Evolutionary conservation across 2,888 invertebrate genomes (phyloP), one percentile per base, ranked within the genome.

Genomic region (Sialis fuliginosa): DNA sequence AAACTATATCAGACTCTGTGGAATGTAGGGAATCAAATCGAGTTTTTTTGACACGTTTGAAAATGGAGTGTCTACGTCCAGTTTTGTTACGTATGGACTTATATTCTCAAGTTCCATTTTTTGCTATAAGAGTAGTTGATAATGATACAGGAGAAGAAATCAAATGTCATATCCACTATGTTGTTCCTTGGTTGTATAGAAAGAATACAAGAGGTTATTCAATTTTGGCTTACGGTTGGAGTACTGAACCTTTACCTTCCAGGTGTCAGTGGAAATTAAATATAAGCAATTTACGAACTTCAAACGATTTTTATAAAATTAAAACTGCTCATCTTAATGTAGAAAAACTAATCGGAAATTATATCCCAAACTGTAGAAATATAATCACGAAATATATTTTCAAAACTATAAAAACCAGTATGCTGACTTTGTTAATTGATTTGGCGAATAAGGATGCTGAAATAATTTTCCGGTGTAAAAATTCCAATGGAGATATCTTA

Each of bases 191-290:
- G 6, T 45, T 48, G 12, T 64, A 60, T 44, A 37, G 47, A 5
- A 52, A 49, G 13, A 63, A 63, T 51, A 39, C 34, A 5, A 52
- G 50, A 6, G 64, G 64, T 1, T 65, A 63, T 46, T 63, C 63
- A 1, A 51, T 62, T 5, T 45, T 63, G 2, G 57, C 57, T 40
- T 62, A 63, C 46, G 64, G 62, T n/a, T 60, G 56, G 56, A 48
- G 55, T 5, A 9, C 32, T 12, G 35, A 35, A n/a, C 6, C 13
- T 37, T 12, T 37, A 7, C 9, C 9, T 22, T 22, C 22, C 22
- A 22, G 22, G 22, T 22, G 22, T 4, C 22, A 22, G 22, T 22
- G 22, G 22, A 22, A 22, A 22, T 22, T 22, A 22, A 22, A 22
- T 22, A 22, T 22, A 22, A 22, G 22, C 4, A 22, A 22, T 2